Evolutionary conservation across 2,888 invertebrate species (phyloP), one percentile per base, ranked within the genome.

Genomic region (Hirtodrosophila cameraria): DNA sequence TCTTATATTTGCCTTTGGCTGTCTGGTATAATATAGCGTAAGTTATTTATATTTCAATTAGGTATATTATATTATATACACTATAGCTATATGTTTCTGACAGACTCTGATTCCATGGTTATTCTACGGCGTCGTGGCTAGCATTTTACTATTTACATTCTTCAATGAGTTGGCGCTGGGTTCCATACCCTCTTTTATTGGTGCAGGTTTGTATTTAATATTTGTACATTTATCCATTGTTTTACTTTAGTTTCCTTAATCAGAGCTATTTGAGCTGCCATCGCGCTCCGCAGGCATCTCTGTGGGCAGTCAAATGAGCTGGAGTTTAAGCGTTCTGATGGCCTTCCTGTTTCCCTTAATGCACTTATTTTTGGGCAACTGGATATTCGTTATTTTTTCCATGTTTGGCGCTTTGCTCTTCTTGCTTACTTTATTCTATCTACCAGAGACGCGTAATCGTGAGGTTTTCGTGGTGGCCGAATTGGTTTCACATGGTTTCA

Each of bases 211-310:
- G 41, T 5, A 2, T 31, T 3, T 0, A 0, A 3, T 1, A 7
- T 2, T 23, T 23, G 2, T 23, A 23, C 8, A 23, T 23, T 5
- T 6, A 23, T 23, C 6, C 8, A 23, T 23, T 3, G 1, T 5
- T 2, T 23, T 7, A 23, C 8, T 23, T 8, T 23, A 7, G 1
- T 2, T 18, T 18, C 91, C 88, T 5, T 23, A 39, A 16, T 8
- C 52, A 76, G 76, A 76, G 30, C 64, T 76, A 4, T 70, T 76
- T 38, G 79, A 76, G 38, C 68, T 76, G 8, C 52, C 76, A 3
- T 59, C 76, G 0, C 72, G 79, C 6, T 75, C 79, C 7, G 75
- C 57, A 20, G 79, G 79, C 3, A 30, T 72, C 4, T 64, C 75
- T 2, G 12, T 76, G 33, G 79, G 72, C 42, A 75, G 65, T 43